Base-by-base conservation (phyloP, 2,888 invertebrate species). In the Dusona sp. region DNA sequence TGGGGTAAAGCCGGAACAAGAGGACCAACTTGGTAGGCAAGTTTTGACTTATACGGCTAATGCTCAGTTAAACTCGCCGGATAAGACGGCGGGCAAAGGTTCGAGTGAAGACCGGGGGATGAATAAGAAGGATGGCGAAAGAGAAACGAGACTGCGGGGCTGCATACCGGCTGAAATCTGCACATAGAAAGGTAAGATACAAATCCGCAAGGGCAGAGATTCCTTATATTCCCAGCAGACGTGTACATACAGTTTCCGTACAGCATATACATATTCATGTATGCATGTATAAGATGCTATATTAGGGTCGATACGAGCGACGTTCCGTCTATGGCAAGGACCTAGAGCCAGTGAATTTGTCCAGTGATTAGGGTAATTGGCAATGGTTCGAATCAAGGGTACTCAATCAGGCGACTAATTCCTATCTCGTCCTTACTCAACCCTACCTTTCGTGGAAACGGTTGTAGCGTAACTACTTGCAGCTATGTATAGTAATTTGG, bases 31-130 rank as follows among this genome's bases (percentile, higher is more conserved):
- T 89, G 87, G 86, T 67, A 86, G 87, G 88, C 85, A 92, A 93
- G 92, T 93, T 93, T 92, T 92, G 93, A 93, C 92, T 93, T 93
- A 93, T 91, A 90, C 90, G 88, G 89, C 89, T 90, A 91, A 92
- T 91, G 91, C 91, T 90, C 90, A 89, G 89, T 90, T 90, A 89
- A 91, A 91, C 90, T 90, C 88, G n/a, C 8, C 54, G 89, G 87
- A 87, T 89, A 90, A 90, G 88, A 88, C 79, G 74, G 73, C 65
- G 70, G 29, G 75, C 65, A 68, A 48, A 45, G 51, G 68, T 42
- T 42, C 48, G 54, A 64, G 42, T 51, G 89, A 85, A 85, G 80
- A 75, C 77, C 38, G 84, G 82, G 57, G 13, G 16, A 61, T 61
- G 61, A 61, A 68, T 70, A 13, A 29, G 70, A 25, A 48, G 29